A percentile compares a stretch with the other conserved stretches of the same genome.
Conservation (phyloP, 2,113 vertebrate species). For the Xiphophorus couchianus region DNA sequence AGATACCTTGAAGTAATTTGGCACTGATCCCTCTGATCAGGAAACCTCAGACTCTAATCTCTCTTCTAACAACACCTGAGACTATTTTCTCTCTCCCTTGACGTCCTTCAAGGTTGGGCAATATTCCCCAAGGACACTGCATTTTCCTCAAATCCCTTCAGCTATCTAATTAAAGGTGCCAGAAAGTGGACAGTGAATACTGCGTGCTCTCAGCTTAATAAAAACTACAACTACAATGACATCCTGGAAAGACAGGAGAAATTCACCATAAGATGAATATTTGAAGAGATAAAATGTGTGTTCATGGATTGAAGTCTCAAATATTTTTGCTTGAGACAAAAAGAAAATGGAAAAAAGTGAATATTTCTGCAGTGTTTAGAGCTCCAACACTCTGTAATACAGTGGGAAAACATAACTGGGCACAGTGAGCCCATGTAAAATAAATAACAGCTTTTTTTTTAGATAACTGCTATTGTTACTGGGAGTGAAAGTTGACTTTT, state of each 20-base stretch:
- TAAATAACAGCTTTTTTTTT: too few relatives aligned
- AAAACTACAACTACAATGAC: conserved; percentile 49
- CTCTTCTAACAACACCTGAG: conserved; percentile 53
- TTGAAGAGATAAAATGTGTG: conserved; percentile 22
- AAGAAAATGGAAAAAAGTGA: neutral
- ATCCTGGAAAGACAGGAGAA: conserved; percentile 22
- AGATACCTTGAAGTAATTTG: conserved; percentile 33
- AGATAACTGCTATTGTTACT: too few relatives aligned
- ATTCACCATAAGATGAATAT: conserved; percentile 34
- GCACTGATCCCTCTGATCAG: conserved; percentile 44
- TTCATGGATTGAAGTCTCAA: neutral
- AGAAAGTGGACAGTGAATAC: conserved; percentile 54
- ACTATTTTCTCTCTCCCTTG: conserved; percentile 4
- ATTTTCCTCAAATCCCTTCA: conserved; percentile 59
- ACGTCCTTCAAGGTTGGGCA: conserved; percentile 57
- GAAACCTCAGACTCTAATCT: conserved; percentile 55
- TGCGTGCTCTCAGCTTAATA: conserved; percentile 36
- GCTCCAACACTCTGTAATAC: neutral
- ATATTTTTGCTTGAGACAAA: neutral
- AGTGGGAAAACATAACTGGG: neutral
- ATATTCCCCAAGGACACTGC: conserved; percentile 55
- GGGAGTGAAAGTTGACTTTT: neutral
- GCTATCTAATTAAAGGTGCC: conserved; percentile 65
- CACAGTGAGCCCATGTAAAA: too few relatives aligned
- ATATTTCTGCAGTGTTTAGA: neutral